Base-by-base conservation (phyloP, 2,797 vertebrate genomes). In the Tachyglossus aculeatus region DNA sequence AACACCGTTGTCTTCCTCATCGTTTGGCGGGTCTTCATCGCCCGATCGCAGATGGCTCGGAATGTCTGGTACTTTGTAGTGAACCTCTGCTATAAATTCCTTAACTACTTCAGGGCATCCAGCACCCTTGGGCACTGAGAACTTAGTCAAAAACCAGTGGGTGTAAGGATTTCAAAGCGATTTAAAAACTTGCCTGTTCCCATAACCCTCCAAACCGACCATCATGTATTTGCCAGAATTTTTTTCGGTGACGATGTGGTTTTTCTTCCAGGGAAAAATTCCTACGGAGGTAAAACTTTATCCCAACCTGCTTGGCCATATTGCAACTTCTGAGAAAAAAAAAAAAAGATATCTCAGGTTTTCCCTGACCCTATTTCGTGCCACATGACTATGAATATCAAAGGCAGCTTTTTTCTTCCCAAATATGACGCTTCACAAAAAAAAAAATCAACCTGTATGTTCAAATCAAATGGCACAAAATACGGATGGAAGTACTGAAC, bases 21-120 rank as follows among this genome's bases (percentile, higher is more conserved):
- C 85, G 93, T 95, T 90, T 98, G 97, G 97, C 94, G 96, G 63
- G 93, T 98, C 43, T 98, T 99, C 85, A 96, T 98, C 39, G 95
- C 96, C 44, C 93, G 96, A 86, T 99, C 96, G 33, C 95, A 98
- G 92, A 95, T 96, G 94, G 97, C 96, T 85, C 93, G 94, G 73
- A 97, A 98, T 85, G 93, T 97, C 90, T 98, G 97, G 96, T 96
- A 97, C 91, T 97, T 98, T 76, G 95, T 98, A 50, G 95, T 99
- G 86, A 98, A 90, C 91, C 95, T 98, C 80, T 98, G 97, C 88
- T 98, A 96, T 86, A 99, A 98, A 93, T 96, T 97, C 86, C 93
- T 98, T 76, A 96, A 95, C 81, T 97, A 98, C 91, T 97, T 98
- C 89, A 94, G 94, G 83, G 96, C 94, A 15, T 97, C 97, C 88